Evolutionary conservation across 2,797 vertebrate species (phyloP), one percentile per base, ranked within the genome.

Genomic region (Ptychobarbus kaznakovi): DNA sequence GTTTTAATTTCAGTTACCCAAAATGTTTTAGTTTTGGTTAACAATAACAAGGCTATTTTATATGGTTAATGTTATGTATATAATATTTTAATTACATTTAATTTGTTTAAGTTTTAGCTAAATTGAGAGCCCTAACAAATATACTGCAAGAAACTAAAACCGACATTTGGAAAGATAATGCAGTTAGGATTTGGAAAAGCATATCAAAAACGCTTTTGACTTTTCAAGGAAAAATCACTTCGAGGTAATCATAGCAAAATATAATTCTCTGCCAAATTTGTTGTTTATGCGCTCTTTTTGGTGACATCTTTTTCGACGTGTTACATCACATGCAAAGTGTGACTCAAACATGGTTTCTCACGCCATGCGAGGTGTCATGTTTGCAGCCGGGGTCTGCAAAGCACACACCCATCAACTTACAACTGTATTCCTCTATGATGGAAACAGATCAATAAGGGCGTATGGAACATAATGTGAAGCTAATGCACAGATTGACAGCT

Each of bases 311-410:
- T 7, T 68, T 20, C 15, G 18, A n/a, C 0, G 0, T 83, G 82
- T 58, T 78, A 10, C 63, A 76, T 40, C 68, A 53, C 11, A 63
- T 12, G 44, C 32, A 58, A 65, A 53, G 72, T 56, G 74, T 58
- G 46, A 77, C 22, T 77, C 46, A 40, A 69, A 77, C 74, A 68
- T 77, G 61, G n/a, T 42, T 69, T 76, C 63, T 84, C 49, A 68
- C 51, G 8, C 15, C 2, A 10, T 13, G n/a, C 28, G 2, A 10
- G 12, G 13, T 53, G 22, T 68, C 9, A 2, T 49, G 12, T 65
- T 75, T 35, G 42, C 28, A 65, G 32, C n/a, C 0, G 20, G 69
- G 13, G 32, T 74, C 58, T 20, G 6, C 22, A 76, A 40, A 56
- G 12, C 74, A n/a, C 46, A 44, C 49, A 0, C 63, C 63, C 46